Evolutionary conservation across 2,113 vertebrate genomes (phyloP), one percentile per base, ranked within the genome.

Genomic region (Chaenogobius annularis): DNA sequence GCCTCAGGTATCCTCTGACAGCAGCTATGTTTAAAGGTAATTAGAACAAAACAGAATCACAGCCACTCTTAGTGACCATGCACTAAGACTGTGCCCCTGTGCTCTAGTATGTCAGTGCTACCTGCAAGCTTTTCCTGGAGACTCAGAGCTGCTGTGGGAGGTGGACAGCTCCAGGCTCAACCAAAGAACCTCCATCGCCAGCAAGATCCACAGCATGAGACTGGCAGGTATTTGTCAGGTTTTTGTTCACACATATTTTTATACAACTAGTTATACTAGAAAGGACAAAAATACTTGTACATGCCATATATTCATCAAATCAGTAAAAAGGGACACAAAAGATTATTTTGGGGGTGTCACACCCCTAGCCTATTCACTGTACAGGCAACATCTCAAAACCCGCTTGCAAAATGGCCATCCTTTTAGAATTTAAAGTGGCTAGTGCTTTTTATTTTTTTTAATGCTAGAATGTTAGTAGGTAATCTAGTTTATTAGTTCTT

Each of bases 91-190:
- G 19, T 54, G 6, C 6, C 26, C n/a, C 7, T 52, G 52, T 79
- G 22, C 79, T 69, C 10, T 73, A 98, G 96, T 95, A 86, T 97
- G 95, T 88, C 90, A 91, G 79, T 92, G 94, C 1, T 97, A 96
- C 77, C 85, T 95, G 73, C 86, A 92, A 67, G 94, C 92, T 72
- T 93, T 95, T 62, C 94, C 96, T 65, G 92, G 67, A 59, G 89
- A 96, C 78, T 79, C 75, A 40, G 89, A 92, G 40, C 82, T 96
- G 48, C 86, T 97, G 26, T 97, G 94, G 95, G 94, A 97, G 88
- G 94, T 95, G 52, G 86, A 95, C 80, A 91, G 93, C 77, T 70
- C 85, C 62, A 70, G 74, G 0, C 94, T 90, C 84, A 93, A 87
- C 63, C 95, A 97, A 89, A 94, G 90, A 84, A 91, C 81, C 70